Evolutionary conservation across 2,888 invertebrate genomes (phyloP).

Genomic region (Plutella xylostella): DNA sequence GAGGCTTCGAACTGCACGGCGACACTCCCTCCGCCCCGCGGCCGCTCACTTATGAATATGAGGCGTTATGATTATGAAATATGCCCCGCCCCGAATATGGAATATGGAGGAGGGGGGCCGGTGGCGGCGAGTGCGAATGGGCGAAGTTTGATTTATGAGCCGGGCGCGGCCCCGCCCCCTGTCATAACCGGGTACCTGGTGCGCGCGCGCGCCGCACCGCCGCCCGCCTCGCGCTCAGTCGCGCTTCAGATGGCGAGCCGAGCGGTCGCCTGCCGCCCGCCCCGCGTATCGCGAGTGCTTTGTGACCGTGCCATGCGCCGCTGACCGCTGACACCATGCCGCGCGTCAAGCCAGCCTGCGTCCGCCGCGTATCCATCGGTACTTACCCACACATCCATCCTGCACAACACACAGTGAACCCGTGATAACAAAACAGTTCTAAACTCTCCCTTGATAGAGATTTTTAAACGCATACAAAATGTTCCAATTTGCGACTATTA

Average conservation of each 20-base stretch:
- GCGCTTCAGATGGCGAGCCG: conserved; percentile 69
- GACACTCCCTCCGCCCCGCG: conserved; percentile 27
- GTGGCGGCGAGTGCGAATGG: conserved; percentile 73
- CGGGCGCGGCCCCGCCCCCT: conserved; percentile 73
- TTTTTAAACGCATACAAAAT: conserved; percentile 40
- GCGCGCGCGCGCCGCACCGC: conserved; percentile 66
- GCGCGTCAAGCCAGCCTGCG: conserved; percentile 67
- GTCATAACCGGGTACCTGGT: conserved; percentile 76
- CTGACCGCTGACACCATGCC: conserved; percentile 58
- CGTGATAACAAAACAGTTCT: conserved; percentile 35
- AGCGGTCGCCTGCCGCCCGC: conserved; percentile 43
- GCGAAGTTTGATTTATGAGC: conserved; percentile 78
- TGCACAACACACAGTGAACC: conserved; percentile 34
- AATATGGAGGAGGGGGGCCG: conserved; percentile 73
- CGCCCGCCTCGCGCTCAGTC: conserved; percentile 59
- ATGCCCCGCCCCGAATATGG: conserved; percentile 71
- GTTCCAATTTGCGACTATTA: conserved; percentile 74
- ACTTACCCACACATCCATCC: conserved; percentile 35
- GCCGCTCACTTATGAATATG: conserved; percentile 69
- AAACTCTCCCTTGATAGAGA: background rate
- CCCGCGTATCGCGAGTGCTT: conserved; percentile 54
- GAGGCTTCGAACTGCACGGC: conserved; percentile 44
- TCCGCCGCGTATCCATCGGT: conserved; percentile 70
- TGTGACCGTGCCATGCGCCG: conserved; percentile 49
- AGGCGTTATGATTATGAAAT: conserved; percentile 71